phyloP scores from a whole-genome alignment of 2,888 invertebrate species.

The Trachelus stipa region DNA sequence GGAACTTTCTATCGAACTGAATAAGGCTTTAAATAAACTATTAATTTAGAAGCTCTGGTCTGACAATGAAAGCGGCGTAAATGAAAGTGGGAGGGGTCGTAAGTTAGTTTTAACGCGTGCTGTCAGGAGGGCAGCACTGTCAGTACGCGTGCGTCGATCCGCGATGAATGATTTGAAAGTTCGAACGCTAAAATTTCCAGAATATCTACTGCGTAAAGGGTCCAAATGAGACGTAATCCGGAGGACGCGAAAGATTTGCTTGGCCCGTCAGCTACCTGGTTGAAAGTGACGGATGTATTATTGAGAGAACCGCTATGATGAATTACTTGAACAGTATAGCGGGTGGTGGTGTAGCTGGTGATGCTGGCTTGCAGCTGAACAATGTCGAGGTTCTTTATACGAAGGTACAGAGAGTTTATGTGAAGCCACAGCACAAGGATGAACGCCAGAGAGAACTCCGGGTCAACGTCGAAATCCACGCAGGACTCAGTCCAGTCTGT shows the following conservation, averaged over 20 bases:
- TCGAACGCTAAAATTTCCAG: constrained; percentile 32
- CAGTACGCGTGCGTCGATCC: constrained; percentile 40
- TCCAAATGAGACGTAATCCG: constrained; percentile 43
- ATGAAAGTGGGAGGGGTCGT: constrained; percentile 22
- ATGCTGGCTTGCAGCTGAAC: constrained; percentile 60
- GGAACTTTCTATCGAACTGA: background rate
- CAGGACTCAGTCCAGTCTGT: constrained; percentile 64
- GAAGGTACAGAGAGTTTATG: constrained; percentile 61
- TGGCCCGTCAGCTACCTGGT: constrained; percentile 18
- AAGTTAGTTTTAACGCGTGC: constrained; percentile 30
- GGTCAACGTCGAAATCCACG: constrained; percentile 63
- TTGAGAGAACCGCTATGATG: constrained; percentile 38
- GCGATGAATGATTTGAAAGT: constrained; percentile 44
- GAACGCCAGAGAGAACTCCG: constrained; percentile 62
- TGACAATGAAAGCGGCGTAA: constrained; percentile 9
- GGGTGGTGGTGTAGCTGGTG: constrained; percentile 46
- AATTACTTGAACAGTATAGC: constrained; percentile 59
- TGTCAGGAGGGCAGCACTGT: constrained; percentile 37
- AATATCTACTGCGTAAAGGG: constrained; percentile 28
- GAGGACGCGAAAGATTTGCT: constrained; percentile 18
- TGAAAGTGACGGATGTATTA: background rate
- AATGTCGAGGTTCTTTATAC: constrained; percentile 63
- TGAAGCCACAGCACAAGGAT: constrained; percentile 62
- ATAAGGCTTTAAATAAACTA: background rate
- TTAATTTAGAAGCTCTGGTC: background rate